Conservation (phyloP, 2,888 invertebrate genomes). For the Tenthredo distinguenda region DNA sequence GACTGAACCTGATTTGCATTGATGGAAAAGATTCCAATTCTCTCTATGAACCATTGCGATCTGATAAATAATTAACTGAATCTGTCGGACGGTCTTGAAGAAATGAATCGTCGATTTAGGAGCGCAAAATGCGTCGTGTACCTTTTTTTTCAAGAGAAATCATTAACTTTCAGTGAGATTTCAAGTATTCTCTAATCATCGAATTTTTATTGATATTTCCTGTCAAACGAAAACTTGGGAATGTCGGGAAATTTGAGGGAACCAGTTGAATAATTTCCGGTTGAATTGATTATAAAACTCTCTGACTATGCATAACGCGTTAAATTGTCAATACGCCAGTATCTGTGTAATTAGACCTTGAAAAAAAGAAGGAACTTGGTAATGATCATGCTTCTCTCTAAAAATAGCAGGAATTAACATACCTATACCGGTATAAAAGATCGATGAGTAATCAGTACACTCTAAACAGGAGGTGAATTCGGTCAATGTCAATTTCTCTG, state of each 20-base stretch:
- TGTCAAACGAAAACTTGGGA: not conserved
- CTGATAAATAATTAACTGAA: too few species aligned
- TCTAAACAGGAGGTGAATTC: not conserved
- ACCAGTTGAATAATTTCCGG: not conserved
- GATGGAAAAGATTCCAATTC: not conserved
- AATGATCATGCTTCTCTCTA: not conserved
- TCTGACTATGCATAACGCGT: not conserved
- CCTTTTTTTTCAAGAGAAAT: not conserved
- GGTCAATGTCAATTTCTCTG: not conserved
- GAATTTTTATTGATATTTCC: too few species aligned
- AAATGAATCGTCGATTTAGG: too few species aligned
- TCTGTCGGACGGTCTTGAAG: too few species aligned
- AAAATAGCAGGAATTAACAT: slow-evolving; percentile 7
- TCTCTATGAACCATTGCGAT: not conserved
- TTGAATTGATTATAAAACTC: not conserved
- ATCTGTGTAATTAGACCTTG: not conserved
- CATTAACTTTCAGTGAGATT: not conserved
- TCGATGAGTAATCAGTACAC: not conserved
- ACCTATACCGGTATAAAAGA: not conserved
- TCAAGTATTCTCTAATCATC: not conserved
- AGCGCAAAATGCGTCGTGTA: too few species aligned
- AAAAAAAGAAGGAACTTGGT: not conserved
- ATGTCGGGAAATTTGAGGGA: not conserved
- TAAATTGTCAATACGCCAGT: not conserved
- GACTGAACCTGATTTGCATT: not conserved